Evolutionary conservation across 2,113 vertebrate genomes (phyloP).

Genomic region (Terrapene triunguis): DNA sequence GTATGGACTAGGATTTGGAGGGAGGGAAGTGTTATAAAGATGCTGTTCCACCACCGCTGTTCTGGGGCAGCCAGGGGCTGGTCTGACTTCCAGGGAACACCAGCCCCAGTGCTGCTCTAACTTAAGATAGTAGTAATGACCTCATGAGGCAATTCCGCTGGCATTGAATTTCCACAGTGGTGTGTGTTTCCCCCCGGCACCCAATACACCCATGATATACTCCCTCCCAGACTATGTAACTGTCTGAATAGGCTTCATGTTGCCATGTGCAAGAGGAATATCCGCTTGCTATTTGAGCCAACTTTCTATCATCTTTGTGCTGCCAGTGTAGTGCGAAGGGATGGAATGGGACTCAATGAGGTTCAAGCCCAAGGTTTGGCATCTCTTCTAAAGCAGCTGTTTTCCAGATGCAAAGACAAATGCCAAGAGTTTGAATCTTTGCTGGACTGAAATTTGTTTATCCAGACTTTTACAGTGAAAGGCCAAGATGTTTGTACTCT

Average conservation of each 20-base stretch:
- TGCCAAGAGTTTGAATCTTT: background rate
- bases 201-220: background rate
- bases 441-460: conserved; percentile 2
- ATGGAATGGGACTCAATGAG: background rate
- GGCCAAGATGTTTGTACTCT: background rate
- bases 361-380: background rate
- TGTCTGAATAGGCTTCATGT: background rate
- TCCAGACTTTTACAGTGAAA: background rate
- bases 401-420: background rate
- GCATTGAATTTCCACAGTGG: background rate
- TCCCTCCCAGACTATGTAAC: background rate
- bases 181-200: rapidly evolving
- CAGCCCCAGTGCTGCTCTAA: background rate
- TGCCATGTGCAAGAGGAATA: background rate
- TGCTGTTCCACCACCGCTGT: background rate
- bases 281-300: background rate
- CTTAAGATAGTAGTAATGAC: background rate
- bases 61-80: background rate
- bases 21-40: background rate
- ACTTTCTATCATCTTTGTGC: background rate
- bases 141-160: background rate
- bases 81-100: background rate
- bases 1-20: background rate
- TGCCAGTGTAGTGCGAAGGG: rapidly evolving
- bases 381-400: rapidly evolving